A percentile compares a stretch with the other conserved stretches of the same genome.
phyloP scores from a whole-genome alignment of 2,888 invertebrate species.

The Pristionchus japonicus region DNA sequence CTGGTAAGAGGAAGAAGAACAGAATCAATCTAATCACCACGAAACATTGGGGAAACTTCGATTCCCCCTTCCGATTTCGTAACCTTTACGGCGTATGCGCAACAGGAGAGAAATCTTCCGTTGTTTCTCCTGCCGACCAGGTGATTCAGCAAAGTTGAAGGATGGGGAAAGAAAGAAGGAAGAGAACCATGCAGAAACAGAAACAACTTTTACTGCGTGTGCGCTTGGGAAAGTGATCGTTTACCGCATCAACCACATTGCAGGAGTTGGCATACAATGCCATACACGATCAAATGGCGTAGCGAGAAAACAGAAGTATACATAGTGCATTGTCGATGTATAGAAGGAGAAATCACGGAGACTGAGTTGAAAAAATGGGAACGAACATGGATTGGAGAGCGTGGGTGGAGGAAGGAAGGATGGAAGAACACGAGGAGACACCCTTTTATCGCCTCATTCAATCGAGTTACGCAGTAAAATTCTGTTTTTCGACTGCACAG shows the following conservation, averaged over 20 bases:
- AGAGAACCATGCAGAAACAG: neutral
- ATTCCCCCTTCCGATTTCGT: neutral
- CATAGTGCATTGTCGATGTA: too few species aligned
- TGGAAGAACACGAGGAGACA: neutral
- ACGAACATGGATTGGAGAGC: too few species aligned
- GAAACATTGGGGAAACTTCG: neutral
- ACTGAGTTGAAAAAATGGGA: too few species aligned
- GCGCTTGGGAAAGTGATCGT: too few species aligned
- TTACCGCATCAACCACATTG: too few species aligned
- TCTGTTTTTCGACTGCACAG: neutral
- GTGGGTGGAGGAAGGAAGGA: neutral
- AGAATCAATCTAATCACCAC: neutral
- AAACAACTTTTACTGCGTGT: too few species aligned
- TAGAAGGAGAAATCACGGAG: too few species aligned
- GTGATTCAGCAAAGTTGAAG: neutral
- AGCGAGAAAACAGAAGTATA: too few species aligned
- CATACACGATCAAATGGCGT: too few species aligned
- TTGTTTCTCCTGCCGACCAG: neutral
- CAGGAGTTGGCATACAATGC: too few species aligned
- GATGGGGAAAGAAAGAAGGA: neutral
- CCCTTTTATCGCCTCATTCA: neutral
- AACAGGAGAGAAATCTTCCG: neutral
- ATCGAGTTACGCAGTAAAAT: neutral
- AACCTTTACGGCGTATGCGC: neutral
- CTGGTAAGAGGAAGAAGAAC: neutral